A percentile compares a stretch with the other conserved stretches of the same genome.
These are phyloP conservation scores for Steinernema carpocapsae DNA, from an alignment of 2,888 invertebrate species.

Conservation along the genomic window DNA sequence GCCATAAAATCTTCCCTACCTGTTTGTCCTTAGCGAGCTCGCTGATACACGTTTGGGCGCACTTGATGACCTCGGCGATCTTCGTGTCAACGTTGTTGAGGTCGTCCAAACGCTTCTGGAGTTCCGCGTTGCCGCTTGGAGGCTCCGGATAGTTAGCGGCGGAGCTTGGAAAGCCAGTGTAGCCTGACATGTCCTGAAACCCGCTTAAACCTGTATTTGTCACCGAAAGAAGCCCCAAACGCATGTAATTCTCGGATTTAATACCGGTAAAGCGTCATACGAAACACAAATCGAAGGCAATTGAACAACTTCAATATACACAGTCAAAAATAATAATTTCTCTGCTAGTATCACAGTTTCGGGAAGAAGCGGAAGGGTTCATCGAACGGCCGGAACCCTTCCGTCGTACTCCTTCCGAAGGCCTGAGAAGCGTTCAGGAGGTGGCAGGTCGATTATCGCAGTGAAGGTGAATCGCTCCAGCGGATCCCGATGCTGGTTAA, in stretches of 20 bases:
- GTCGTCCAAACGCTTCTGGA: constrained; percentile 41
- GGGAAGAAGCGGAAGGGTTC: background rate
- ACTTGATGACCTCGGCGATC: constrained; percentile 50
- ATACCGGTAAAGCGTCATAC: background rate
- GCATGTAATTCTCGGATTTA: background rate
- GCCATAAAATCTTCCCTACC: constrained; percentile 37
- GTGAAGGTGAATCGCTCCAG: constrained; percentile 51
- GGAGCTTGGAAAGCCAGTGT: background rate
- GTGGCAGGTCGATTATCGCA: constrained; percentile 49
- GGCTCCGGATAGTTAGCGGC: background rate
- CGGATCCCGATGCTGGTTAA: constrained; percentile 42
- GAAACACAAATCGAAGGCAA: background rate
- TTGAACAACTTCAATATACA: background rate
- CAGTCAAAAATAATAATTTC: background rate
- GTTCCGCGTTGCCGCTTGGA: constrained; percentile 1
- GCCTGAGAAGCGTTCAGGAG: constrained; percentile 42
- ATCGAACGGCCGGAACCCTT: background rate
- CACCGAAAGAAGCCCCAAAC: background rate
- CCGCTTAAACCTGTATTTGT: background rate
- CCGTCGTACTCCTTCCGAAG: background rate
- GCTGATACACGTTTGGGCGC: constrained; percentile 40
- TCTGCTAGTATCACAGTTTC: constrained; percentile 2
- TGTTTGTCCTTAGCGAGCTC: constrained; percentile 56
- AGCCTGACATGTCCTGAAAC: background rate
- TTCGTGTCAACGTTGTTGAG: constrained; percentile 46